Base-by-base conservation (phyloP, 2,888 invertebrate species). In the Drosophila lacicola region DNA sequence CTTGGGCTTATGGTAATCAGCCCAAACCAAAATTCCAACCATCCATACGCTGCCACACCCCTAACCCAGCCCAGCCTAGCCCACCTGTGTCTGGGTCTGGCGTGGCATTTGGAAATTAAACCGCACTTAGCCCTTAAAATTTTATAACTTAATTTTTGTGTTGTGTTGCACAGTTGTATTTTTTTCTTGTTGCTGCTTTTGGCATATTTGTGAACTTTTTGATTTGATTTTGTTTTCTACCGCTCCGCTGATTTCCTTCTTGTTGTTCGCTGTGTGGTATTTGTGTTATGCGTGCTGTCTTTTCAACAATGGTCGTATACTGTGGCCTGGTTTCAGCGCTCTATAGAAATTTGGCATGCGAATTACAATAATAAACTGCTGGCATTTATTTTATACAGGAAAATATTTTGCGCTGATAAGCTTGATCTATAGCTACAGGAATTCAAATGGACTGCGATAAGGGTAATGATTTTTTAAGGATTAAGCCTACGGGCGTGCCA, bases 141-240 rank as follows among this genome's bases (percentile, higher is more conserved):
- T 85, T 88, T 85, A 85, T 85, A 85, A 85, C 84, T 88, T 88
- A 81, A 85, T 85, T 85, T 86, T 76, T 74, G 76, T 74, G 29
- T 76, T 74, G 76, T 74, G 29, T 29, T 85, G 57, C 51, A 70
- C 74, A 78, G 66, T 54, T 66, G 19, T 56, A 46, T 49, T 68
- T 57, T 55, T 51, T 57, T 42, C 33, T 11, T 14, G 25, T 55
- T 50, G 66, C 65, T 62, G 65, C 47, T 74, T 74, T 80, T 88
- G 88, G 88, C 70, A 88, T 83, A 80, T 83, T 88, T 88, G 83
- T 82, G 88, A 83, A 86, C 75, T 88, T 88, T 86, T 88, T 88
- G 88, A 88, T 88, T 88, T 83, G 86, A 83, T 85, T 83, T 73
- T 51, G 68, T 42, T 78, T 67, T 51, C 50, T 55, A 42, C 56